Evolutionary conservation across 1,140 invertebrate genomes (phyloP).

Genomic region (Brachionus rotundiformis): DNA sequence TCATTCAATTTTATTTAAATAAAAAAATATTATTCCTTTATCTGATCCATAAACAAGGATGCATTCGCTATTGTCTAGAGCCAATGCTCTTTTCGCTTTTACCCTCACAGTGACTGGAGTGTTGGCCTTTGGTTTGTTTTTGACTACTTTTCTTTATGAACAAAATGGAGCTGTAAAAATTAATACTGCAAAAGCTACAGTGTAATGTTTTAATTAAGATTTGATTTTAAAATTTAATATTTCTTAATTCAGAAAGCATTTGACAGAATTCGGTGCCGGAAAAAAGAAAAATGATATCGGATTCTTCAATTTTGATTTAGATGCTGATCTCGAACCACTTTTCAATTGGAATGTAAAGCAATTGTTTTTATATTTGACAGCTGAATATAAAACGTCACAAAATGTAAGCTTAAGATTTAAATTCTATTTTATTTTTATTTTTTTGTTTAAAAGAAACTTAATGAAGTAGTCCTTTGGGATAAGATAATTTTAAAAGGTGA

Average conservation of each 20-base stretch:
- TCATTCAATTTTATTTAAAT: constrained; percentile 1
- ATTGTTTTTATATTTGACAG: constrained; percentile 91
- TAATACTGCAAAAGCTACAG: neutral
- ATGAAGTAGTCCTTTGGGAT: constrained; percentile 91
- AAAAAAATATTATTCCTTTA: neutral
- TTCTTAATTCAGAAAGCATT: constrained; percentile 72
- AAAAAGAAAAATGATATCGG: constrained; percentile 92
- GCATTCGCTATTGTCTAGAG: constrained; percentile 36
- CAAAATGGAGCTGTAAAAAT: constrained; percentile 41
- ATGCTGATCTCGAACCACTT: constrained; percentile 74
- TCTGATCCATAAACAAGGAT: neutral
- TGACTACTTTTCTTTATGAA: constrained; percentile 23
- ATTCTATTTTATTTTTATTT: neutral
- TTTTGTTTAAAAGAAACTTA: constrained; percentile 65
- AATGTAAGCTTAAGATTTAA: constrained; percentile 70
- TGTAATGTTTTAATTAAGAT: constrained; percentile 2
- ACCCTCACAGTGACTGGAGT: constrained; percentile 10
- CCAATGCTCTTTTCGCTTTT: constrained; percentile 50
- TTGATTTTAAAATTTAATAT: neutral
- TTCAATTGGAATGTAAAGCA: constrained; percentile 99
- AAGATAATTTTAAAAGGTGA: constrained; percentile 93
- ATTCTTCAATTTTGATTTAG: constrained; percentile 68
- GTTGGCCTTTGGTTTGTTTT: constrained; percentile 4
- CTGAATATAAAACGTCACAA: constrained; percentile 85
- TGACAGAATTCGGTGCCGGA: constrained; percentile 89